Evolutionary conservation across 1,140 invertebrate genomes (phyloP).

Genomic region (Achatina immaculata): DNA sequence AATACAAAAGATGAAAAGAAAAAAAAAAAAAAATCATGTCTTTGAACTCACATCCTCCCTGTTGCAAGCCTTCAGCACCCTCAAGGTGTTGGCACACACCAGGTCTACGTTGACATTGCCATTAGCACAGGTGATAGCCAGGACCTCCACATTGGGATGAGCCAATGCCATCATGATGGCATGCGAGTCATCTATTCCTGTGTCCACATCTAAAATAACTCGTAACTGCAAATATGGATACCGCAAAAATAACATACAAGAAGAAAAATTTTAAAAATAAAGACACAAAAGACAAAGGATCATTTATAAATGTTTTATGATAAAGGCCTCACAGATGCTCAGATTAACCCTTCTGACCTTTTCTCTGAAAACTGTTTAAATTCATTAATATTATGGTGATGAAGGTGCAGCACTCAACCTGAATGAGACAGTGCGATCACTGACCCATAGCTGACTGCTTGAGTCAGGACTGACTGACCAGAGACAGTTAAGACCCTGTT

Average conservation of each 20-base stretch:
- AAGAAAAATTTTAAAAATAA: not conserved
- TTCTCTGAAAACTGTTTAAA: no score
- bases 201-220: slow-evolving; percentile 65
- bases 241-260: not conserved
- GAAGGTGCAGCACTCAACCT: no score
- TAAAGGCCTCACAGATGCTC: no score
- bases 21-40: no score
- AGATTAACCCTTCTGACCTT: no score
- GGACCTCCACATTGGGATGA: slow-evolving; percentile 52
- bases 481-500: no score
- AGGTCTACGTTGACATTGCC: slow-evolving; percentile 58
- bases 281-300: not conserved
- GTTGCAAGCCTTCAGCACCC: slow-evolving; percentile 53
- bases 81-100: slow-evolving; percentile 54
- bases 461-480: no score
- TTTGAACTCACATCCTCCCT: slow-evolving; percentile 55
- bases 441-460: no score
- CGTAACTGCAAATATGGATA: slow-evolving; percentile 16
- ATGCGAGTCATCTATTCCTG: slow-evolving; percentile 67
- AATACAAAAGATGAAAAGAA: no score
- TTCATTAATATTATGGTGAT: no score
- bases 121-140: slow-evolving; percentile 61
- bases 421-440: no score
- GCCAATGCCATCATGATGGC: slow-evolving; percentile 63
- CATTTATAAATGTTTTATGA: no score